Evolutionary conservation across 2,797 vertebrate species (phyloP).

Genomic region (Morelia viridis): DNA sequence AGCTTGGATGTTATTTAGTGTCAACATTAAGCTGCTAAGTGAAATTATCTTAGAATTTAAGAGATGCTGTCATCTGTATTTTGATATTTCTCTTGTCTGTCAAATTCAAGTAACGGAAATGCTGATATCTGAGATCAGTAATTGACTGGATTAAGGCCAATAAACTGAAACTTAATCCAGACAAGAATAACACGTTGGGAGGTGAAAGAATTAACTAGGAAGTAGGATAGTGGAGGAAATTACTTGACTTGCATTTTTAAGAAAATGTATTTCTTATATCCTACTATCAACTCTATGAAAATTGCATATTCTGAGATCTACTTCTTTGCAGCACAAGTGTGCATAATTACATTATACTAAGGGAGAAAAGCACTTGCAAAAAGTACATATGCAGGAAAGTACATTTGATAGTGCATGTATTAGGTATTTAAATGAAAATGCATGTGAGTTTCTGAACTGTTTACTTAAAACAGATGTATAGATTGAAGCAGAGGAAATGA

Average conservation of each 20-base stretch:
- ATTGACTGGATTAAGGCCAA: not conserved
- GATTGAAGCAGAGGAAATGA: not conserved
- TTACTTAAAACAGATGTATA: not conserved
- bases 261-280: not conserved
- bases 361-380: not conserved
- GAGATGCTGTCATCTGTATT: not conserved
- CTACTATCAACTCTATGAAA: not conserved
- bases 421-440: not conserved
- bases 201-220: not conserved
- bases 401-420: not conserved
- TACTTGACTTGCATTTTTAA: not conserved
- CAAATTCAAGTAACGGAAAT: not conserved
- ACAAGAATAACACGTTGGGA: not conserved
- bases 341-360: not conserved
- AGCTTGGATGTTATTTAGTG: not conserved
- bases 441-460: not conserved
- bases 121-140: not conserved
- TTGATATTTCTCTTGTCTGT: not conserved
- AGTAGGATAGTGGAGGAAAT: not conserved
- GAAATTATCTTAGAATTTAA: not conserved
- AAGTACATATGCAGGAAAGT: not conserved
- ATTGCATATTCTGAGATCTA: not conserved
- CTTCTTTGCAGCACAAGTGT: not conserved
- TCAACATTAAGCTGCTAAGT: not conserved
- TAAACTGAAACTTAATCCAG: not conserved